Base-by-base conservation (phyloP, 1,140 invertebrate species). In the Diabrotica virgifera region DNA sequence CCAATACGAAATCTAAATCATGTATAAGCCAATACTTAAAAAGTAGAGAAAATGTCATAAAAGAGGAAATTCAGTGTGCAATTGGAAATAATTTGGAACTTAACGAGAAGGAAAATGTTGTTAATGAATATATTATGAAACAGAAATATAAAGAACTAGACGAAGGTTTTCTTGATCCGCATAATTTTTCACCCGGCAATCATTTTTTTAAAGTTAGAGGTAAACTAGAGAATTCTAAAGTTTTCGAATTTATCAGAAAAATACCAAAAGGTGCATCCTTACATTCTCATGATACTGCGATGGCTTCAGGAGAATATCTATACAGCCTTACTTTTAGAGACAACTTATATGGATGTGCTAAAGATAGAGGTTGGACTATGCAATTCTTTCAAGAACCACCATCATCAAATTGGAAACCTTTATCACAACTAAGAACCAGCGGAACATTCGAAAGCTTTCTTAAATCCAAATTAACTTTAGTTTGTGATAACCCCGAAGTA, bases 181-280 rank as follows among this genome's bases (percentile, higher is more conserved):
- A 79, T 54, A 80, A 79, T 5, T 92, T 88, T 73, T 82, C 85
- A 6, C 85, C 89, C 0, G 83, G 85, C 0, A 76, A 80, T 9
- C 87, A 90, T 74, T 93, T 91, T 70, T 86, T 93, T 62, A 72
- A 79, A 5, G 84, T 84, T 0, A 89, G 85, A 70, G 14, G 9
- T 14, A n/a, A 83, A 5, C 90, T 93, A 50, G 83, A 86, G 10
- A 70, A 82, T 0, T 90, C 90, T n/a, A 55, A 62, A 12, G 66
- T 93, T 0, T 93, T 88, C 66, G 76, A 84, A 61, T 84, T 93
- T 7, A 85, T 94, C 12, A 79, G 84, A 65, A 79, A 81, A 13
- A 85, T 91, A 80, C 89, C 89, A 0, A 89, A 89, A 81, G 91
- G 90, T 35, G 86, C 84, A 0, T 85, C 85, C 0, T 80, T 94